Conservation (phyloP, 2,113 vertebrate genomes). For the Chauna torquata region DNA sequence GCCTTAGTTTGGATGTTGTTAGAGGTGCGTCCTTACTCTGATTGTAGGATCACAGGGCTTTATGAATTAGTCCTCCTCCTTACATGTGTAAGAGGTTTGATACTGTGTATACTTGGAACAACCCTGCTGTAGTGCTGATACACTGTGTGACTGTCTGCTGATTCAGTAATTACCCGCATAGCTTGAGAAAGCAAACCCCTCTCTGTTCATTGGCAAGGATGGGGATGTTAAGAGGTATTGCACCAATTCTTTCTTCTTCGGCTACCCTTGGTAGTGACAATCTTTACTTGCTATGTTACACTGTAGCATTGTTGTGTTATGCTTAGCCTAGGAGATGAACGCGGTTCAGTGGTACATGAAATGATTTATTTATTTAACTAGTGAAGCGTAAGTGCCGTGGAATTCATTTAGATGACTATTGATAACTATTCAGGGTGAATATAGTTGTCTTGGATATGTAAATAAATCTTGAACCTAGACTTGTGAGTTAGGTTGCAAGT, state of each 20-base stretch:
- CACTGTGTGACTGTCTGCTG: rapidly evolving
- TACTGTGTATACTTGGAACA: background rate
- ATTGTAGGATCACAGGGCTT: background rate
- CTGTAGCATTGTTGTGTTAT: background rate
- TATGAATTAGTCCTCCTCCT: background rate
- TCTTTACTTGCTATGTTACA: background rate
- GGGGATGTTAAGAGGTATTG: background rate
- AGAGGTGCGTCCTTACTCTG: background rate
- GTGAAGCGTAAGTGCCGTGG: background rate
- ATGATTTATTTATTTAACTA: background rate
- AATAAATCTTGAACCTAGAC: background rate
- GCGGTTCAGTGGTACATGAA: background rate
- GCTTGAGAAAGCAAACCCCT: background rate
- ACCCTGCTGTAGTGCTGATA: background rate
- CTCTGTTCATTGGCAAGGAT: background rate
- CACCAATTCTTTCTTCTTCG: background rate
- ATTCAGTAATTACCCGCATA: background rate
- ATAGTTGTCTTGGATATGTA: background rate
- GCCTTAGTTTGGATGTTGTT: background rate
- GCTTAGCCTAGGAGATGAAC: background rate
- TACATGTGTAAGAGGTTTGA: background rate
- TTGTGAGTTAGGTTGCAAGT: background rate
- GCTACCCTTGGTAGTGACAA: background rate
- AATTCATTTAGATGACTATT: background rate
- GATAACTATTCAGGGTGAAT: background rate